These are phyloP conservation scores for Diploscapter pachys DNA, from an alignment of 1,140 invertebrate genomes.

Conservation along the genomic window DNA sequence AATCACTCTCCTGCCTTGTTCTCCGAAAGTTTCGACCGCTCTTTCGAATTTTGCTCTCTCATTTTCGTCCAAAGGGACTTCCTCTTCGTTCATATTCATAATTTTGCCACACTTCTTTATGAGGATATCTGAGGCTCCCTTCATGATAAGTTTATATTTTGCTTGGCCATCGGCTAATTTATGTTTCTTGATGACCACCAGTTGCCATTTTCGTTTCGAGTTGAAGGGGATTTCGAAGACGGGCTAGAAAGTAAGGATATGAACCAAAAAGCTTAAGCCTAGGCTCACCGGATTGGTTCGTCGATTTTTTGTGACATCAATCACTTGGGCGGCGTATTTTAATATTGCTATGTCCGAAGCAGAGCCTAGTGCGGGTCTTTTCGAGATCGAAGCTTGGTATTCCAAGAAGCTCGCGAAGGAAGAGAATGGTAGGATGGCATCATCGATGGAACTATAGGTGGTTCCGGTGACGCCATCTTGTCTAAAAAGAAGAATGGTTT, in stretches of 20 bases:
- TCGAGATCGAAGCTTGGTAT: too few relatives aligned
- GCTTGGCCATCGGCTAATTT: not conserved
- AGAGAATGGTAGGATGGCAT: too few relatives aligned
- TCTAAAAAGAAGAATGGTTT: too few relatives aligned
- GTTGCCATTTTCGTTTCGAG: conserved; percentile 20
- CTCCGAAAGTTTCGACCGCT: conserved; percentile 3
- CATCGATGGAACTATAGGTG: too few relatives aligned
- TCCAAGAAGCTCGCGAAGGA: too few relatives aligned
- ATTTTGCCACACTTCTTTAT: conserved; percentile 11
- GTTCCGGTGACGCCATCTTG: too few relatives aligned
- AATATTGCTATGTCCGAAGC: conserved; percentile 14
- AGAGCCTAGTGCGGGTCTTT: not conserved
- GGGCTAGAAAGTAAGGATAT: not conserved
- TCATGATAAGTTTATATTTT: conserved; percentile 7
- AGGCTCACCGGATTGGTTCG: not conserved
- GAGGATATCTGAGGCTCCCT: conserved; percentile 12
- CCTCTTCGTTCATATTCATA: conserved; percentile 15
- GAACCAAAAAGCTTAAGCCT: conserved; percentile 4
- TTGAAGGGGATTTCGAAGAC: conserved; percentile 37
- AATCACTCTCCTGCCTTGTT: conserved; percentile 3
- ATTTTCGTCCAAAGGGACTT: not conserved
- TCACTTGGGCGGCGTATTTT: not conserved
- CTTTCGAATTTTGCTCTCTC: not conserved
- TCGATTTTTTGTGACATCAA: not conserved
- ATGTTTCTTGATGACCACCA: not conserved